A percentile compares a stretch with the other conserved stretches of the same genome.
These are phyloP conservation scores for Philantomba maxwellii DNA, from an alignment of 2,113 vertebrate species.

Conservation along the genomic window DNA sequence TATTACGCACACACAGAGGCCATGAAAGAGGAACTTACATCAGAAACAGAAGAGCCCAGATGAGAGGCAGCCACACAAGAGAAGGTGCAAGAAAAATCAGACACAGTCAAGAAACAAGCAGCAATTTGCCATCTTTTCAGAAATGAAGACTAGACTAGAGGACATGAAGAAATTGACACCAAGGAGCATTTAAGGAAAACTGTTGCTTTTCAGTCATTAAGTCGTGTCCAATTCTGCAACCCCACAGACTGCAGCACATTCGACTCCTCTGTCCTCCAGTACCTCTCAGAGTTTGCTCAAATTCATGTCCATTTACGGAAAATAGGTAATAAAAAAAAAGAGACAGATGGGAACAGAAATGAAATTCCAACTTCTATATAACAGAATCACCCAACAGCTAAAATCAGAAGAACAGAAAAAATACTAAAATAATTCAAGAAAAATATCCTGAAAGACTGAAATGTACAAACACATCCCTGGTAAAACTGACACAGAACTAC, in stretches of 20 bases:
- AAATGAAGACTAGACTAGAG: neutral
- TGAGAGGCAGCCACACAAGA: neutral
- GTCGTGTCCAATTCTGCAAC: neutral
- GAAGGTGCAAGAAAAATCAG: neutral
- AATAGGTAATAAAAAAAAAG: neutral
- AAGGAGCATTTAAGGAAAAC: fast-evolving
- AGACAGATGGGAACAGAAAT: neutral
- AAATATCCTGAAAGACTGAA: neutral
- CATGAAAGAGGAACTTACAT: neutral
- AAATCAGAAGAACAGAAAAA: neutral
- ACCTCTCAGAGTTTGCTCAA: neutral
- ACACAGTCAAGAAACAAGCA: neutral
- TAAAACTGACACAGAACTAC: neutral
- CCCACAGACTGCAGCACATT: neutral
- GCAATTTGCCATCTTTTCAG: neutral
- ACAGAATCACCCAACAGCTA: neutral
- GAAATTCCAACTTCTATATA: neutral
- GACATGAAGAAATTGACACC: neutral
- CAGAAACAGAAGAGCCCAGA: neutral
- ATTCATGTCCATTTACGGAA: neutral
- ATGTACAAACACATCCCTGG: neutral
- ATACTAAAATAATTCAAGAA: neutral
- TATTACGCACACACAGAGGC: neutral
- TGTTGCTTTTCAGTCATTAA: neutral
- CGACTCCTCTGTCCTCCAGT: neutral